Evolutionary conservation across 2,888 invertebrate genomes (phyloP), one percentile per base, ranked within the genome.

Genomic region (Creontiades dilutus): DNA sequence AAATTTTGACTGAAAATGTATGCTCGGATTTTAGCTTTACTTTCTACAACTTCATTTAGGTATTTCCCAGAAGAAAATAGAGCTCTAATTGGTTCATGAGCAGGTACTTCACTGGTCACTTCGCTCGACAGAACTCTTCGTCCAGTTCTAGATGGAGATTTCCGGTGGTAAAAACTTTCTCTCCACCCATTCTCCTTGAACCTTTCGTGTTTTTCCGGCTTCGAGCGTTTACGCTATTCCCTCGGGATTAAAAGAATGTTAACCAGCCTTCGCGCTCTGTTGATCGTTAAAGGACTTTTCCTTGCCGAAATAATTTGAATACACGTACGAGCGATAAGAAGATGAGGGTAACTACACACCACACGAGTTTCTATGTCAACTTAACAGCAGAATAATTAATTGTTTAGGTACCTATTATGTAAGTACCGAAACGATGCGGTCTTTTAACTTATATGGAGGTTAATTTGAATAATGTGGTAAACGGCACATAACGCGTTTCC

Each of bases 241-340:
- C 57, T 57, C 5, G 16, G n/a, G 16, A 57, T 57, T 57, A 7
- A n/a, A 57, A 57, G 57, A 57, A n/a, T 57, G n/a, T 16, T 57
- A 57, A 57, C 14, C n/a, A 57, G 57, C 57, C 57, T 57, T 57
- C 57, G n/a, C 57, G 57, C 57, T 57, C 14, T n/a, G 57, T n/a
- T n/a, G 57, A n/a, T 57, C 5, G n/a, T 57, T n/a, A 52, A 57
- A 57, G 52, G 52, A 16, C 52, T 52, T 52, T 57, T 57, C n/a
- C 57, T n/a, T n/a, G 5, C 57, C n/a, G 57, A n/a, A 16, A 57
- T 57, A 16, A 57, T 57, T 57, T 57, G 57, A 16, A 16, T 57
- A 52, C 37, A 57, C 57, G 16, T 57, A 5, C 57, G 37, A 37
- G 37, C 37, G 52, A 2, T 2, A 52, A 14, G 48, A 55, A 55